phyloP scores from a whole-genome alignment of 2,113 vertebrate genomes.

The Panurus biarmicus region DNA sequence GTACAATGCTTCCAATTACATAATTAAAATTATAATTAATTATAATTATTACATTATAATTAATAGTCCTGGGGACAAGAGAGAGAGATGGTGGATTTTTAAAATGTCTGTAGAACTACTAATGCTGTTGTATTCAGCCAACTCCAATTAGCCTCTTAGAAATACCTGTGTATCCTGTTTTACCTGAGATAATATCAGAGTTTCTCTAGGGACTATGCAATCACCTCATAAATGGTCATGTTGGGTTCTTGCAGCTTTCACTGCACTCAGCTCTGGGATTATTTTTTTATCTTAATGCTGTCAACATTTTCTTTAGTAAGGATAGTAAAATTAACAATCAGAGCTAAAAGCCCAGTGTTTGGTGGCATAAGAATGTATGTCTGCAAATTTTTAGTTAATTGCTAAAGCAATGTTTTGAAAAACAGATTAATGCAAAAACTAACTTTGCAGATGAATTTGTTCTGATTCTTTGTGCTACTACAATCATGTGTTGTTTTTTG shows the following conservation, averaged over 20 bases:
- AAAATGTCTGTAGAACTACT: neutral
- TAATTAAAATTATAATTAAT: neutral
- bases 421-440: rapidly evolving
- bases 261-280: neutral
- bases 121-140: neutral
- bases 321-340: neutral
- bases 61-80: neutral
- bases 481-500: neutral
- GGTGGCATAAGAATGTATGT: neutral
- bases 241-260: neutral
- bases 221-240: neutral
- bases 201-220: neutral
- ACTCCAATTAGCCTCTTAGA: neutral
- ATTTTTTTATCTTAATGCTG: neutral
- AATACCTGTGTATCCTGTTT: neutral
- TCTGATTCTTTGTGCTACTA: neutral
- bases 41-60: neutral
- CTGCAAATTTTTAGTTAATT: neutral
- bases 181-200: neutral
- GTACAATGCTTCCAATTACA: neutral
- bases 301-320: neutral
- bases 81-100: neutral
- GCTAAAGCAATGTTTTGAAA: neutral
- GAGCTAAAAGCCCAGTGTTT: neutral
- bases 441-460: neutral